These are phyloP conservation scores for Pionites leucogaster DNA, from an alignment of 2,113 vertebrate species.

Conservation along the genomic window DNA sequence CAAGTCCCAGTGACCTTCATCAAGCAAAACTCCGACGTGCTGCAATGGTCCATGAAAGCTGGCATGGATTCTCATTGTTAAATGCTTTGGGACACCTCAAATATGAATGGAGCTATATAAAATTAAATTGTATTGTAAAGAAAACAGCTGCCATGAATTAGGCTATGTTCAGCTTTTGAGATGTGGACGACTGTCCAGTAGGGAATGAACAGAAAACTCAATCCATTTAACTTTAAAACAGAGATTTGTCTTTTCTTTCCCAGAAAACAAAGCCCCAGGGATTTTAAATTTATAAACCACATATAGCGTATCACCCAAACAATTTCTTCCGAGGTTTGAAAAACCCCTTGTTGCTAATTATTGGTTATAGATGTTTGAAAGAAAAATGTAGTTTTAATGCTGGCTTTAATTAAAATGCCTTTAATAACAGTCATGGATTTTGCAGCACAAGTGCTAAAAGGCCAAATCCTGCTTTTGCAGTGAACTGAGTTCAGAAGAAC, in stretches of 20 bases:
- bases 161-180: background rate
- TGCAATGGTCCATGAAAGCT: background rate
- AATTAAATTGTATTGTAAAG: slow-evolving; percentile 34
- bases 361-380: slow-evolving; percentile 61
- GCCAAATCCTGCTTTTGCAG: slow-evolving; percentile 21
- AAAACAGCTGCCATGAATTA: slow-evolving; percentile 64
- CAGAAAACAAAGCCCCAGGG: slow-evolving; percentile 53
- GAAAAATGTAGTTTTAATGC: slow-evolving; percentile 57
- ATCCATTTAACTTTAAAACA: slow-evolving; percentile 34
- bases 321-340: slow-evolving; percentile 67
- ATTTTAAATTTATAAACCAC: slow-evolving; percentile 69
- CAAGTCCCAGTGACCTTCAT: background rate
- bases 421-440: slow-evolving; percentile 61
- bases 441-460: slow-evolving; percentile 48
- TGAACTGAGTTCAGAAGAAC: slow-evolving; percentile 6
- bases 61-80: background rate
- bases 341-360: slow-evolving; percentile 68
- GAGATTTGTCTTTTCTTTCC: slow-evolving; percentile 49
- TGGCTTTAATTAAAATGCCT: slow-evolving; percentile 76
- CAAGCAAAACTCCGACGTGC: background rate
- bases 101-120: slow-evolving; percentile 42
- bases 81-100: slow-evolving; percentile 56
- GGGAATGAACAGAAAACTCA: slow-evolving; percentile 55
- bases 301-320: slow-evolving; percentile 65
- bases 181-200: slow-evolving; percentile 29